These are phyloP conservation scores for Tenualosa thibaudeaui DNA, from an alignment of 2,797 vertebrate species.

Conservation along the genomic window DNA sequence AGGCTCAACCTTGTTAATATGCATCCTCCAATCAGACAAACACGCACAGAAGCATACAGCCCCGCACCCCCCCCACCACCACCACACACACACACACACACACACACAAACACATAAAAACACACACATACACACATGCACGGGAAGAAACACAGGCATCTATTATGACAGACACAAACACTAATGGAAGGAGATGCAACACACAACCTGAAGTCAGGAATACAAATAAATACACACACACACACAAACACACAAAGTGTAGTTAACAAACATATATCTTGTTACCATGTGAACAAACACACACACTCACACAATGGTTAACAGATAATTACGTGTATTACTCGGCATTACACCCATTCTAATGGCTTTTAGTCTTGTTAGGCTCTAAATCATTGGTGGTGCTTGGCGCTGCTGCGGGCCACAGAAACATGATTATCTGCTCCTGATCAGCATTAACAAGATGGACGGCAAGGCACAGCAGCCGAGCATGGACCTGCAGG, in stretches of 20 bases:
- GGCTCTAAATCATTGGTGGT: conserved; percentile 45
- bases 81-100: background rate
- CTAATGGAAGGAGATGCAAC: background rate
- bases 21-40: conserved; percentile 46
- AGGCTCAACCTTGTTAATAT: conserved; percentile 46
- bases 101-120: background rate
- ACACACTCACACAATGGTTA: conserved; percentile 25
- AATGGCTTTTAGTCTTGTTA: conserved; percentile 52
- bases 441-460: conserved; percentile 45
- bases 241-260: conserved; percentile 21
- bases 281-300: background rate
- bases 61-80: too few species aligned
- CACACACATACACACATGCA: background rate
- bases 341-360: conserved; percentile 47
- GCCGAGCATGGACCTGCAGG: background rate
- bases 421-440: conserved; percentile 45
- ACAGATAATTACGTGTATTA: conserved; percentile 54
- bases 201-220: background rate
- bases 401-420: conserved; percentile 36
- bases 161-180: conserved; percentile 18
- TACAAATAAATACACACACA: conserved; percentile 27
- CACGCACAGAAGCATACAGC: conserved; percentile 56
- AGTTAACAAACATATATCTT: background rate
- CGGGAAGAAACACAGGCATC: background rate
- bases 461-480: conserved; percentile 42